These are phyloP conservation scores for Drosophila bipectinata DNA, from an alignment of 1,140 invertebrate species.

Conservation along the genomic window DNA sequence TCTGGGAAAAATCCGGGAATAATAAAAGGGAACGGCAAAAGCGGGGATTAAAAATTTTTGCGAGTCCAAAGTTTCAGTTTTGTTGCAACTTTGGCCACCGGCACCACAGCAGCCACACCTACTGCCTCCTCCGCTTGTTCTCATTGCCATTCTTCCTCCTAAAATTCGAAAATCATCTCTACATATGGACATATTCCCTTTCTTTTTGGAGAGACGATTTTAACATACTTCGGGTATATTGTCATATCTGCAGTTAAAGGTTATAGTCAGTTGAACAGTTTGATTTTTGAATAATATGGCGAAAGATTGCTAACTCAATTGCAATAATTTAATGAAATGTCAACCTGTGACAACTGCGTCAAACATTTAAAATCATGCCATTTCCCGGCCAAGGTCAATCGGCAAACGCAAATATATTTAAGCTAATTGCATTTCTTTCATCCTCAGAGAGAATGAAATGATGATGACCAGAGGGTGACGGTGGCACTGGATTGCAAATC, in stretches of 20 bases:
- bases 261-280: too few relatives aligned
- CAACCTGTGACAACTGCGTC: conserved; percentile 1
- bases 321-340: conserved; percentile 31
- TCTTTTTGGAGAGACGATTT: too few relatives aligned
- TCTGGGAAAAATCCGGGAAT: conserved; percentile 27
- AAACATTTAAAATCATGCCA: neutral
- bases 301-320: neutral
- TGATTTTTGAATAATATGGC: too few relatives aligned
- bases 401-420: conserved; percentile 57
- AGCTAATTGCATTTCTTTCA: conserved; percentile 62
- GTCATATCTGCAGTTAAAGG: too few relatives aligned
- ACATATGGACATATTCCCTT: conserved; percentile 25
- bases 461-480: neutral
- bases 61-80: conserved; percentile 71
- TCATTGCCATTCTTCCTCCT: neutral
- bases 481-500: conserved; percentile 30
- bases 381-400: conserved; percentile 10
- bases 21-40: conserved; percentile 31
- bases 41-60: conserved; percentile 61
- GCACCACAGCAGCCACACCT: conserved; percentile 57
- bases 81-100: conserved; percentile 78
- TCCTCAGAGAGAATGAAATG: conserved; percentile 8
- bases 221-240: too few relatives aligned
- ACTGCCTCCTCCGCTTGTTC: neutral
- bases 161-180: conserved; percentile 7